Evolutionary conservation across 1,140 invertebrate genomes (phyloP).

Genomic region (Lutraria rhynchaena): DNA sequence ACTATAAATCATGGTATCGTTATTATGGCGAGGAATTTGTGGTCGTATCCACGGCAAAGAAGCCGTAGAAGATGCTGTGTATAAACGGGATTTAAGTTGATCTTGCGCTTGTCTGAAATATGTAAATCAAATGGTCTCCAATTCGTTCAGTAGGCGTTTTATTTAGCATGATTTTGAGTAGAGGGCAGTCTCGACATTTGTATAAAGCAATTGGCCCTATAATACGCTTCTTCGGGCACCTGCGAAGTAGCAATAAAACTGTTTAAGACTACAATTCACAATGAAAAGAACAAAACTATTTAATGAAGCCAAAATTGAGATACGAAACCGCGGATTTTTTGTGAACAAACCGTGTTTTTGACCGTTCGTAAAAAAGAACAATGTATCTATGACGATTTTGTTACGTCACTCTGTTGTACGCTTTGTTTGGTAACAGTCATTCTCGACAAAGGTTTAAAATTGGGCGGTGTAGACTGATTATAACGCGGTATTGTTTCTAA

Average conservation of each 20-base stretch:
- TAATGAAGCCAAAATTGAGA: no score
- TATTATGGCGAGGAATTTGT: constrained; percentile 28
- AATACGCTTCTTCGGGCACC: constrained; percentile 36
- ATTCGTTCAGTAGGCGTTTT: constrained; percentile 45
- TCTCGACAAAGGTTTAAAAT: no score
- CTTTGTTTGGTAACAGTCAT: no score
- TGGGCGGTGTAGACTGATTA: no score
- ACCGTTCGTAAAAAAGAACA: no score
- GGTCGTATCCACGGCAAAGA: neutral
- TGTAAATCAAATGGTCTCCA: constrained; percentile 47
- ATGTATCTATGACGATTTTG: no score
- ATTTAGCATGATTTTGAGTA: constrained; percentile 51
- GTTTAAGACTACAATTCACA: no score
- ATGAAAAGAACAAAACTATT: no score
- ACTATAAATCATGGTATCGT: constrained; percentile 55
- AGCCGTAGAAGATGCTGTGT: neutral
- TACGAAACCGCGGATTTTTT: no score
- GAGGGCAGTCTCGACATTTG: constrained; percentile 43
- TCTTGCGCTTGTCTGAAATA: constrained; percentile 22
- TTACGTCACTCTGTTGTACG: no score
- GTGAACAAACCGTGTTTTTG: no score
- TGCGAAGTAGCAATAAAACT: constrained; percentile 20
- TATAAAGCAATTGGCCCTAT: constrained; percentile 22
- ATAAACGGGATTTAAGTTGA: neutral
- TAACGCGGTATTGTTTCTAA: neutral